Evolutionary conservation across 2,113 vertebrate genomes (phyloP), one percentile per base, ranked within the genome.

Genomic region (Lagopus muta): DNA sequence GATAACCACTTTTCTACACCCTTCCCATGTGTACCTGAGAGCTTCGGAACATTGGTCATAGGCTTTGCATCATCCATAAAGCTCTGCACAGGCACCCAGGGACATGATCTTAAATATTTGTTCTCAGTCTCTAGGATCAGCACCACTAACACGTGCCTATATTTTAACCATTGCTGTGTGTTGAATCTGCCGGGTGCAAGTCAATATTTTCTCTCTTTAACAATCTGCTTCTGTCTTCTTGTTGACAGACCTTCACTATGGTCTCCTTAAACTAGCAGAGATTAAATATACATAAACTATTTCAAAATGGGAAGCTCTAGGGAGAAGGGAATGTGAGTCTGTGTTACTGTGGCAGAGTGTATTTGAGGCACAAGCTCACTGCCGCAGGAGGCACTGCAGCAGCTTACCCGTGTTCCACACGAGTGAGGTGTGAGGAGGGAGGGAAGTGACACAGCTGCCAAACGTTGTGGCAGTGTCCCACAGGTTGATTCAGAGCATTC

Each of bases 271-370:
- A 69, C n/a, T 30, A 76, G 8, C 24, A 48, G 17, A 47, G 32
- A 21, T 81, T 89, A 89, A 87, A 79, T 43, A 72, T 24, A 61
- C 20, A 48, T 11, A 72, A 66, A 32, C 10, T 42, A 61, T 78
- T 87, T 91, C 64, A 27, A 91, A 93, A 77, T 8, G 48, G 58
- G 60, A 70, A 75, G 3, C 10, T 89, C 50, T 65, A 90, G 78
- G 58, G 54, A 58, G 60, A 75, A 87, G 40, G 20, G 89, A 57
- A 69, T 48, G 1, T 4, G 54, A 89, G 40, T 10, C 62, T 85
- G 0, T 40, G 18, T 69, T 79, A 61, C 36, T 18, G 30, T 43
- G 58, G 15, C 27, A 70, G 57, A 73, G 60, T 0, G 0, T 55
- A 6, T 18, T 52, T 61, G 58, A 70, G 74, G 57, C 60, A 61